Evolutionary conservation across 2,113 vertebrate genomes (phyloP), one percentile per base, ranked within the genome.

Genomic region (Rhea americana): DNA sequence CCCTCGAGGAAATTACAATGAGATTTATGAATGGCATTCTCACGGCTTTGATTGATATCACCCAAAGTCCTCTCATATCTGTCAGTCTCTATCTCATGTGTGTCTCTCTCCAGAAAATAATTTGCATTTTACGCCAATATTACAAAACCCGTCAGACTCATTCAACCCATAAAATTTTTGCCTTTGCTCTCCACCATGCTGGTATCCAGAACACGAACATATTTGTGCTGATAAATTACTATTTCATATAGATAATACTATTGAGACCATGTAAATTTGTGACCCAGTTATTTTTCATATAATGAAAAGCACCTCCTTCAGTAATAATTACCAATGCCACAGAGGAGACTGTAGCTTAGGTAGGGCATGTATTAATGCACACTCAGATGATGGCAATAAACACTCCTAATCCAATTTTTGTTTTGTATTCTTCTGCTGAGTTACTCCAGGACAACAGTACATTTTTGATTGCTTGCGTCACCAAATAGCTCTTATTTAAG

Each of bases 1-100:
- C 87, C 91, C 80, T 94, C 47, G 66, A 96, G 95, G 97, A 96
- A 96, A 97, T 96, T 94, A 83, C 94, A 93, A 91, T 61, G 93
- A 95, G 85, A 94, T 91, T 90, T 90, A 83, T 94, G 96, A 96
- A 96, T 50, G 84, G 90, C 85, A 93, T 94, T 53, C 68, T 76
- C 78, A 21, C 53, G 89, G 87, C 58, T 85, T 43, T 51, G 63
- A 84, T 84, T 25, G 93, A 62, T 63, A 81, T 58, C 61, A 73
- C 13, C 51, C 77, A 76, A 80, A 59, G 82, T 65, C 88, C 87
- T 30, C 84, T 66, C 56, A 15, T 51, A 75, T 39, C 71, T 8
- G 37, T 47, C 85, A 63, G 53, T 19, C 70, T 85, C 81, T 74
- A 51, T 80, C 89, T 89, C 71, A 13, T 6, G 9, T n/a, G 66